Evolutionary conservation across 1,140 invertebrate species (phyloP), one percentile per base, ranked within the genome.

Genomic region (Ceratosolen fusciceps): DNA sequence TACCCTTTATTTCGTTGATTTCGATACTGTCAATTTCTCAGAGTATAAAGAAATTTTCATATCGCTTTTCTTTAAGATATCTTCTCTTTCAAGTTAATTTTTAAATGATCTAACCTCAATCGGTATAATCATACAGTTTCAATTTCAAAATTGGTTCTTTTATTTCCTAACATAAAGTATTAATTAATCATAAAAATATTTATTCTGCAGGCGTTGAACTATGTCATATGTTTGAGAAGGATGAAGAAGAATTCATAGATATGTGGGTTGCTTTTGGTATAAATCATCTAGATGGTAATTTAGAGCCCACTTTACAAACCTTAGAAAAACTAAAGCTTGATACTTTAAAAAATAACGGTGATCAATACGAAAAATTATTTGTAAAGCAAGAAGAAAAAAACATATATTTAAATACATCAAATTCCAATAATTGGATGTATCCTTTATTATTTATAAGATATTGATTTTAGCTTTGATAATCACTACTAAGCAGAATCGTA

Each of bases 171-270:
- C 52, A 24, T 52, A 56, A 39, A n/a, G 9, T 37, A 9, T 21
- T 24, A 19, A 60, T 60, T 26, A 26, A 60, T 37, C 10, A 37
- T 70, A 54, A 43, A 43, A 43, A 43, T 43, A 7, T 43, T 43
- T 43, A 43, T 43, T 43, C 12, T 81, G 14, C 37, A 91, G 90
- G 90, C 86, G 70, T 87, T 8, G 87, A 90, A 79, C 58, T 91
- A 39, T 91, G 90, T 77, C 26, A 82, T 24, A 60, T 72, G 43
- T 86, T 88, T 49, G 29, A 85, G 52, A 81, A 87, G 47, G 82
- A 88, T 62, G 85, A 85, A 81, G 90, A 91, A 73, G 85, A 85
- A 65, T 86, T 91, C 81, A 82, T 89, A 0, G 88, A 91, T 79
- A 84, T 84, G 56, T 91, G 90, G 90, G 75, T 90, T 49, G 88